Evolutionary conservation across 2,797 vertebrate genomes (phyloP), one percentile per base, ranked within the genome.

Genomic region (Dermochelys coriacea): DNA sequence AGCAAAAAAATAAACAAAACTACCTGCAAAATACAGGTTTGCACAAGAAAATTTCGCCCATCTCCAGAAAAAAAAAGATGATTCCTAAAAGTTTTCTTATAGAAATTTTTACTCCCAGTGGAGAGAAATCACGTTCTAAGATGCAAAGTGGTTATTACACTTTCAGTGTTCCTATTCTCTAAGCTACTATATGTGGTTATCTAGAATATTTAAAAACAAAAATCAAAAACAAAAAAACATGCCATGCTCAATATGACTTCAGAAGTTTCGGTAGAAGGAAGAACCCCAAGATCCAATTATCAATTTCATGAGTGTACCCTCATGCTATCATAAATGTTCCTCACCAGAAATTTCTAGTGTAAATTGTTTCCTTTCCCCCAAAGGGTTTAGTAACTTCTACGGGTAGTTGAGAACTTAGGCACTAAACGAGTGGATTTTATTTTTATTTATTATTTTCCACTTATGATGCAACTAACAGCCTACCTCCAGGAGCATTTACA

Each of bases 101-200:
- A 41, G 27, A 74, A 47, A 31, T 29, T 47, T 75, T 75, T 47
- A 18, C 27, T 16, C 41, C 8, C 14, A 0, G 0, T 2, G 21
- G 27, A 87, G 59, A 55, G 82, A 31, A 80, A 37, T 50, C 80
- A 12, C 68, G 5, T 8, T 5, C 54, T 25, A 6, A 29, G 0
- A 0, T 2, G 4, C 16, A 2, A 19, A 2, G 82, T 12, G n/a
- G 9, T 21, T 16, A 2, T 21, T 15, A 2, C 9, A 1, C 0
- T 45, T 11, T 0, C 14, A 8, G 7, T 2, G 50, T 12, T 64
- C 12, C 1, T 1, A 21, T 57, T n/a, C 45, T 74, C 5, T 1
- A 54, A 52, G 41, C 2, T 2, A 0, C 4, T 2, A n/a, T 52
- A n/a, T 49, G 1, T 59, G 41, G 25, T 50, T 47, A 49, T 12